Percentiles rank a stretch among this genome's conserved stretches.
These are phyloP conservation scores for Hiodon alosoides DNA, from an alignment of 2,113 vertebrate genomes.

Conservation along the genomic window DNA sequence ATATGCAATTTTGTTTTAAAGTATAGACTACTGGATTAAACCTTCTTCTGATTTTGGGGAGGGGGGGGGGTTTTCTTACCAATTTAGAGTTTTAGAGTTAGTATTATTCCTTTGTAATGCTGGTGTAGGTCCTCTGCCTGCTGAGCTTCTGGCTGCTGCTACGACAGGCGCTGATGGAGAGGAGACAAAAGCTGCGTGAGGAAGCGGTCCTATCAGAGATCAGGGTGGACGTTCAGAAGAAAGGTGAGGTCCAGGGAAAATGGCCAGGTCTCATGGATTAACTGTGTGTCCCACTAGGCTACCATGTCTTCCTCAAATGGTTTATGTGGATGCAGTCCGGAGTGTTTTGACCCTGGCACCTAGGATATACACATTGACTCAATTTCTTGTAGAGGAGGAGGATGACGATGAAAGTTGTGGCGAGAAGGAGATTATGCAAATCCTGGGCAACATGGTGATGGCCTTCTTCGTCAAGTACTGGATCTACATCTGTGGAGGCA, in stretches of 20 bases:
- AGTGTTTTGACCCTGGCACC: neutral
- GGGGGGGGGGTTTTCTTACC: too few relatives aligned
- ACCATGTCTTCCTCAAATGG: too few relatives aligned
- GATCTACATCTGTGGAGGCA: conserved; percentile 95
- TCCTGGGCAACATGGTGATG: conserved; percentile 87
- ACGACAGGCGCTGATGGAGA: conserved; percentile 88
- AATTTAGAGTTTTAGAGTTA: neutral
- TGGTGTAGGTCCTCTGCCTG: conserved; percentile 79
- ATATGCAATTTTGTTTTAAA: too few relatives aligned
- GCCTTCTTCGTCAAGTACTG: conserved; percentile 94
- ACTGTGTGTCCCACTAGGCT: too few relatives aligned
- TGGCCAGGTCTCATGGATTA: too few relatives aligned
- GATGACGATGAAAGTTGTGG: conserved; percentile 55
- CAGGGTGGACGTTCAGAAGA: conserved; percentile 74
- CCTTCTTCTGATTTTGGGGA: too few relatives aligned
- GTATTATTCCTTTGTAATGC: conserved; percentile 23
- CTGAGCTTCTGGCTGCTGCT: conserved; percentile 96
- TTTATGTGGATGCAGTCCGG: neutral
- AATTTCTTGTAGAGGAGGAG: conserved; percentile 55
- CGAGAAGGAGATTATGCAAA: conserved; percentile 85
- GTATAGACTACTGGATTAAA: too few relatives aligned
- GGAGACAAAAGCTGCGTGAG: conserved; percentile 61
- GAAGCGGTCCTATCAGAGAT: conserved; percentile 77
- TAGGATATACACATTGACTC: conserved; percentile 9
- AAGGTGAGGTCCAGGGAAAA: conserved; percentile 60